Base-by-base conservation (phyloP, 2,888 invertebrate species). In the Callyntrura sp. region DNA sequence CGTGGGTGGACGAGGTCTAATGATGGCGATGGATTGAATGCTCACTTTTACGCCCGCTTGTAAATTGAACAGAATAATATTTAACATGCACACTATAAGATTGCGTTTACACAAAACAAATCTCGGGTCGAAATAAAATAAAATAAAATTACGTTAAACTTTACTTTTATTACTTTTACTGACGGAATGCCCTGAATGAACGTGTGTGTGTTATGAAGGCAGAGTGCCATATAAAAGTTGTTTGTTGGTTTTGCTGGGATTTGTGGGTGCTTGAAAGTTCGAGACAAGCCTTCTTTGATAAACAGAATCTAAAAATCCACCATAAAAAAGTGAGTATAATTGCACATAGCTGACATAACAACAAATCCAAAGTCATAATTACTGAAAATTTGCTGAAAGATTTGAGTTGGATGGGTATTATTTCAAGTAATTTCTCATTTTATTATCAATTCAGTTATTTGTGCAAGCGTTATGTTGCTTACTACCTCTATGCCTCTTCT, bases 1-100 rank as follows among this genome's bases (percentile, higher is more conserved):
- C 51, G 85, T 85, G 85, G 85, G 85, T 73, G 85, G 60, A 76
- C 35, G 17, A 35, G 20, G 3, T 57, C n/a, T 43, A 23, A 28
- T 28, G 65, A 65, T 14, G 51, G 25, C 28, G 62, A 60, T 57
- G 48, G 6, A 35, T 45, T 25, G 60, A 55, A 82, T 82, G 62
- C 45, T 20, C 14, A 82, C 12, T 62, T 55, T 78, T 28, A 73
- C 20, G 70, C 70, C 70, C 35, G 35, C 35, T n/a, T 45, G 12
- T 62, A 25, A 25, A 8, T 2, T 43, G 70, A n/a, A 17, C 35
- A 43, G 25, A 62, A 62, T 25, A 62, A 12, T 25, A 25, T 70
- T 28, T 35, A 68, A 35, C 23, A 20, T 20, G 70, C 43, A 45
- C 28, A 28, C 45, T 12, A n/a, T n/a, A 35, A 35, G 35, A 60